Evolutionary conservation across 2,797 vertebrate species (phyloP).

Genomic region (Craterocephalus amniculus): DNA sequence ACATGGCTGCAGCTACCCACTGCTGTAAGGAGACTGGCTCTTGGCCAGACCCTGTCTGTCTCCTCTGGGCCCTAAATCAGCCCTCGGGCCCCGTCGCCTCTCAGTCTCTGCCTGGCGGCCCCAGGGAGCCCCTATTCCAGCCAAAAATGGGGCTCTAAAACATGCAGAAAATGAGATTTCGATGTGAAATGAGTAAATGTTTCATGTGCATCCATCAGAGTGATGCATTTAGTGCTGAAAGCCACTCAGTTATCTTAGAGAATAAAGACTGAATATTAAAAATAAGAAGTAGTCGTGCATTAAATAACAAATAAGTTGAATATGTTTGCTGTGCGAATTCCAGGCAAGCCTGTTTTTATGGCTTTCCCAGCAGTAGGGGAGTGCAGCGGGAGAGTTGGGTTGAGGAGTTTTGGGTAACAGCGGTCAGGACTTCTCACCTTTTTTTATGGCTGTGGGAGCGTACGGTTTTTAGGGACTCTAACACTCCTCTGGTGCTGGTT

Average conservation of each 20-base stretch:
- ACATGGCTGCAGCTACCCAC: conserved; percentile 62
- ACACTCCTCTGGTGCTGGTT: not conserved
- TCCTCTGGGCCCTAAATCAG: conserved; percentile 70
- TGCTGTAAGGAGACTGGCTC: conserved; percentile 68
- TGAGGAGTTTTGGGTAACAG: conserved; percentile 22
- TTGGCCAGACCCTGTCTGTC: conserved; percentile 67
- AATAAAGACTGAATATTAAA: not conserved
- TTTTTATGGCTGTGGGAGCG: conserved; percentile 45
- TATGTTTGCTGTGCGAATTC: conserved; percentile 2
- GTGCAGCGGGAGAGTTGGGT: conserved; percentile 5
- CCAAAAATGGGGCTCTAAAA: conserved; percentile 33
- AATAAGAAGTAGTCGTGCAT: not conserved
- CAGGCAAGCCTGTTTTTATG: conserved; percentile 37
- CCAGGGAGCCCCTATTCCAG: conserved; percentile 53
- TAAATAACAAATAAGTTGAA: conserved; percentile 12
- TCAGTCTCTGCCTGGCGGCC: conserved; percentile 59
- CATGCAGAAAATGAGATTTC: conserved; percentile 36
- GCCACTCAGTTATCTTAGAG: not conserved
- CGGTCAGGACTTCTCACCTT: conserved; percentile 27
- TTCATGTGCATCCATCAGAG: conserved; percentile 1
- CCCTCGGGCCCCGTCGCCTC: conserved; percentile 56
- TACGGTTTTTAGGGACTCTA: conserved; percentile 31
- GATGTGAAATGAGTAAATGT: conserved; percentile 24
- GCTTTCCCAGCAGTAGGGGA: conserved; percentile 33
- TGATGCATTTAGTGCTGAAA: not conserved